Base-by-base conservation (phyloP, 2,113 vertebrate genomes). In the Mormoops blainvillei region DNA sequence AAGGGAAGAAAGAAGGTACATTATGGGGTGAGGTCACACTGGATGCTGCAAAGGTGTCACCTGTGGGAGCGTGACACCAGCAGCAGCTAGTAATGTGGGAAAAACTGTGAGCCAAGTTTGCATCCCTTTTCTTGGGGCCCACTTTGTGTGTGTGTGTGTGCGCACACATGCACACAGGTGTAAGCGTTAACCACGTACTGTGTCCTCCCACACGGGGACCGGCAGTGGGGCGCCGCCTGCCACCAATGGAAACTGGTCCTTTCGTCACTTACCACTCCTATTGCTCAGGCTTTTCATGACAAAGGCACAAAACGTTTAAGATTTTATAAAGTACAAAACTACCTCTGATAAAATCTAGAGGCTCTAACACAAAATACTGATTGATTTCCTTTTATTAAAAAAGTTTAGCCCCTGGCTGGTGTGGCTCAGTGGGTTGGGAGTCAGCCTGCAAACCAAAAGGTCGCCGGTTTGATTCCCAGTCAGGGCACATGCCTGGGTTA, bases 151-250 rank as follows among this genome's bases (percentile, higher is more conserved):
- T 31, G 38, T 15, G 9, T 0, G 1, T 9, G 36, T 58, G 20
- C 54, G 7, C 0, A 2, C 0, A 4, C 3, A 3, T 28, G 36
- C 54, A 11, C 0, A 2, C 0, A 4, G 3, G 3, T 28, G 36
- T 12, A 56, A 1, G 33, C 43, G 20, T 15, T n/a, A 71, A 52
- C 24, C 74, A 10, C 4, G 2, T 16, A 33, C 45, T 4, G 8
- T 18, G n/a, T 80, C 45, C 36, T 94, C 61, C 93, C 31, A 4
- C 2, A 31, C 0, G 3, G 80, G 80, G 54, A 28, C 31, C 8
- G 8, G n/a, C 12, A 3, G 58, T 5, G 41, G 1, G 78, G 73
- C 0, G 2, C 41, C 3, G 5, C 41, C 31, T 20, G 54, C 12
- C 9, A 18, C 73, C 24, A 15, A 50, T 0, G 20, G 38, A 38